Percentiles rank a stretch among this genome's conserved stretches.
phyloP scores from a whole-genome alignment of 2,888 invertebrate species.

The Lysandra coridon region DNA sequence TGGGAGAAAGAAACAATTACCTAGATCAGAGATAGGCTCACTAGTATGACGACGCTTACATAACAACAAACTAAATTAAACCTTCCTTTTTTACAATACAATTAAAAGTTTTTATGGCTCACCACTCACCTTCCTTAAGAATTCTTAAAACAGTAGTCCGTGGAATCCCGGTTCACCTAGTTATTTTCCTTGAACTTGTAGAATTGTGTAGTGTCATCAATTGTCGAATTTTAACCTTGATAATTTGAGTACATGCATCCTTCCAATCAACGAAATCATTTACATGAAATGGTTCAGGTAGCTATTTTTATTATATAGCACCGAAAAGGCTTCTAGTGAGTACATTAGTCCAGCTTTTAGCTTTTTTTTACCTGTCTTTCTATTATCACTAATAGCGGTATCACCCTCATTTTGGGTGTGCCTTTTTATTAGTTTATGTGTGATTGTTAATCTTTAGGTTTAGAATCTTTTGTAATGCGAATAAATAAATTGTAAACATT shows the following conservation, averaged over 20 bases:
- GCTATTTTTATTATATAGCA: conserved; percentile 28
- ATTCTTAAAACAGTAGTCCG: conserved; percentile 13
- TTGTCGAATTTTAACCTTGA: no score
- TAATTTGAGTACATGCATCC: background rate
- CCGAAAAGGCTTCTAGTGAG: conserved; percentile 36
- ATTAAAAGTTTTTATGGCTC: background rate
- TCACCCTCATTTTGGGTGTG: conserved; percentile 45
- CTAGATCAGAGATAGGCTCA: no score
- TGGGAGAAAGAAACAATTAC: no score
- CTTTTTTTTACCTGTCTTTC: conserved; percentile 37
- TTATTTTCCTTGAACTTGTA: conserved; percentile 4
- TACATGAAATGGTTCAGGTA: no score
- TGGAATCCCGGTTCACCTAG: background rate
- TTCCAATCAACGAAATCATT: no score
- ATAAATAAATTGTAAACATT: conserved; percentile 42
- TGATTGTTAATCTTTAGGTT: conserved; percentile 39
- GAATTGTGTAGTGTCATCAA: background rate
- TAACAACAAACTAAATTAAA: no score
- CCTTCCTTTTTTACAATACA: no score
- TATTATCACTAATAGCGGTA: conserved; percentile 40
- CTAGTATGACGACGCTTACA: no score
- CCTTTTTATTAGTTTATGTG: conserved; percentile 44
- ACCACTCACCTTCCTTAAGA: conserved; percentile 8
- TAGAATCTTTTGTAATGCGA: conserved; percentile 36
- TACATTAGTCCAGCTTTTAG: conserved; percentile 37